phyloP scores from a whole-genome alignment of 2,888 invertebrate species.

The Eumacrocentrus americanus region DNA sequence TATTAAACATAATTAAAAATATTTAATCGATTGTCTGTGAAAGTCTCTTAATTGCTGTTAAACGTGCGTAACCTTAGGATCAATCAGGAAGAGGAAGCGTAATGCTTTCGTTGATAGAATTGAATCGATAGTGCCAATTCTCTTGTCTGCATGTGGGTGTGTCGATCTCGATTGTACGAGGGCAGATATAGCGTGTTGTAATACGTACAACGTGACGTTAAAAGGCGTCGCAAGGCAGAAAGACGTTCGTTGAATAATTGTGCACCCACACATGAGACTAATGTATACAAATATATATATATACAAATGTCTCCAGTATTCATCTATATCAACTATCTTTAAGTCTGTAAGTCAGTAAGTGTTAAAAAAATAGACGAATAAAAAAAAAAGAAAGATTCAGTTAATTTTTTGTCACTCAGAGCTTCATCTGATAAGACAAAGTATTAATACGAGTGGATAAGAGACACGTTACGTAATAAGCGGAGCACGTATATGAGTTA shows the following conservation, averaged over 20 bases:
- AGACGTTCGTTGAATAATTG: no score
- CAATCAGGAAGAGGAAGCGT: slow-evolving; percentile 22
- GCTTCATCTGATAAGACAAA: slow-evolving; percentile 3
- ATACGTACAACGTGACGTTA: not conserved
- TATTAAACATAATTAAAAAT: no score
- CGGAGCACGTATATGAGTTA: slow-evolving; percentile 45
- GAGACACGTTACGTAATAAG: slow-evolving; percentile 45
- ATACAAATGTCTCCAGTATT: no score
- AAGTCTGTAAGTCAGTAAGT: no score
- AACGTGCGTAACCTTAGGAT: not conserved
- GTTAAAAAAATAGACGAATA: no score
- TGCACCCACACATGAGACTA: no score
- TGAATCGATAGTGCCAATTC: slow-evolving; percentile 5
- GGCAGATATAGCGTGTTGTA: slow-evolving; percentile 9
- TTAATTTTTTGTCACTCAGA: not conserved
- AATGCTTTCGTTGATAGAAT: slow-evolving; percentile 8
- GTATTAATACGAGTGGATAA: slow-evolving; percentile 22
- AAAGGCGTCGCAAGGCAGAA: not conserved
- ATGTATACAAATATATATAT: no score
- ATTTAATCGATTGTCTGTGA: not conserved
- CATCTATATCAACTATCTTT: no score
- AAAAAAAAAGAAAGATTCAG: no score
- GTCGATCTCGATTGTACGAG: slow-evolving; percentile 13
- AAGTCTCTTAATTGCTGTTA: not conserved
- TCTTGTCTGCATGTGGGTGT: slow-evolving; percentile 9